Evolutionary conservation across 2,113 vertebrate genomes (phyloP).

Genomic region (Ovibos moschatus): DNA sequence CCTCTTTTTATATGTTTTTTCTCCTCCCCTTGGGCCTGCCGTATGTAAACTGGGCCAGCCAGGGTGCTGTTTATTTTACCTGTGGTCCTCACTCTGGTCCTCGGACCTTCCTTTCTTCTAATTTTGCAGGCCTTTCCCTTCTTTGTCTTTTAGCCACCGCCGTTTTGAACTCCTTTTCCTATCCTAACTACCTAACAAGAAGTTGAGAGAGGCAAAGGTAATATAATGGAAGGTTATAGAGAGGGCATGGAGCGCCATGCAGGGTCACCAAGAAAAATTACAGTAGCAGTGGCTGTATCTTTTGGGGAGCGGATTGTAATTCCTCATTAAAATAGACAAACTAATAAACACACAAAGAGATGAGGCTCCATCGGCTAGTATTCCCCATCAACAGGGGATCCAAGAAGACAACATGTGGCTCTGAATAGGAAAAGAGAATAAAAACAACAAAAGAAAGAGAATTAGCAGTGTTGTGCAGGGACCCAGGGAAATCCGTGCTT

Average conservation of each 20-base stretch:
- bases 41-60: neutral
- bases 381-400: neutral
- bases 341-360: neutral
- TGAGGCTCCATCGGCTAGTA: neutral
- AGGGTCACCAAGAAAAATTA: neutral
- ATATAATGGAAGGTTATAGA: neutral
- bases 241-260: neutral
- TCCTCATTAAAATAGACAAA: neutral
- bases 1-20: neutral
- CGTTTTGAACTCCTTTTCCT: neutral
- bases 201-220: neutral
- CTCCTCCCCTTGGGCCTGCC: neutral
- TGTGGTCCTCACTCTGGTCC: neutral
- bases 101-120: neutral
- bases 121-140: neutral
- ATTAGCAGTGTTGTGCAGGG: accelerated
- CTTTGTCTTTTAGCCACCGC: neutral
- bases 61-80: neutral
- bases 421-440: neutral
- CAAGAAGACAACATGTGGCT: neutral
- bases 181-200: neutral
- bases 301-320: neutral
- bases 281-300: neutral
- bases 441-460: neutral
- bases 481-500: neutral